Base-by-base conservation (phyloP, 92 coral and sea anemone species). In the Zoanthus solanderi region DNA sequence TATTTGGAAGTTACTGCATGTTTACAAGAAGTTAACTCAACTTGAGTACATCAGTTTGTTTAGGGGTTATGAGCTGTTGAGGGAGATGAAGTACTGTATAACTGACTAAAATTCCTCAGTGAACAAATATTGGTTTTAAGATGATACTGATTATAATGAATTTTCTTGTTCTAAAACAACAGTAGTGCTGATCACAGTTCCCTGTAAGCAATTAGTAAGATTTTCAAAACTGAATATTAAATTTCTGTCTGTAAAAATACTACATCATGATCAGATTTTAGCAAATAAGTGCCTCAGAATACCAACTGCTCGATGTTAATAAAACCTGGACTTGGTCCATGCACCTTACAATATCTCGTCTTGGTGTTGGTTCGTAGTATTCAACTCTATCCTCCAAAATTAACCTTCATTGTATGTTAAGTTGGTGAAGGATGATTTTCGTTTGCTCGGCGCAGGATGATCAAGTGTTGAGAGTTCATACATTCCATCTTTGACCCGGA, bases 251-350 rank as follows among this genome's bases (percentile, higher is more conserved):
- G 73, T 37, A 63, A 18, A 63, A 79, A 60, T 30, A 42, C 7
- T 44, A 56, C 1, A 23, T 52, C 23, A n/a, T 2, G 28, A 28
- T 17, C 45, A 31, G 30, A 5, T 37, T 50, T 50, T 50, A 50
- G 56, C 12, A 50, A 50, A 7, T 1, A 3, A 72, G 76, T 28
- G 75, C n/a, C 75, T 71, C 82, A 48, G 60, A 46, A 44, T n/a
- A 61, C 58, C 56, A 47, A 79, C 71, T 65, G 18, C 28, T 12
- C 14, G 30, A 13, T 48, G 69, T 63, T 63, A 81, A 81, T 81
- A 81, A 81, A 81, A 46, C 15, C 75, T 31, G 85, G 85, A 81
- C 85, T 18, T 9, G 45, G 66, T 87, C 68, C 72, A 17, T 84
- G 67, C 12, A 76, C 74, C 83, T 61, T 58, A 45, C 56, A 23